Evolutionary conservation across 2,113 vertebrate genomes (phyloP).

Genomic region (Drymodes brunneopygia): DNA sequence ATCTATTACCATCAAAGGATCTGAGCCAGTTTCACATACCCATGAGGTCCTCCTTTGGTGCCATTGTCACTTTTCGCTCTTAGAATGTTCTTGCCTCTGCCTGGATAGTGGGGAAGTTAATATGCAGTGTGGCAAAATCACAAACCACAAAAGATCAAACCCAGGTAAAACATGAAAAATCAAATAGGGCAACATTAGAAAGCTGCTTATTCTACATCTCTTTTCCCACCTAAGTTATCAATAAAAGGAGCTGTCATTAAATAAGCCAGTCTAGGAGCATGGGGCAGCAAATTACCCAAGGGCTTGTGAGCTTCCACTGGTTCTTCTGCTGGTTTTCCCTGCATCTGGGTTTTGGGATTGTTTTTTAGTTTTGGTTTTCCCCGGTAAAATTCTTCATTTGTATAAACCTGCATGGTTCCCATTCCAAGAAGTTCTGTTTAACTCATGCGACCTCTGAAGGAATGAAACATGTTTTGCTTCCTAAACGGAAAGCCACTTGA

Average conservation of each 20-base stretch:
- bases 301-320: background rate
- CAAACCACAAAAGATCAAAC: background rate
- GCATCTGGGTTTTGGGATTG: background rate
- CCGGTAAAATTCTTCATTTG: background rate
- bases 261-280: background rate
- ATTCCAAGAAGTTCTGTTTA: conserved; percentile 21
- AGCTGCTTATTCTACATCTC: background rate
- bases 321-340: background rate
- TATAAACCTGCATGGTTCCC: background rate
- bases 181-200: background rate
- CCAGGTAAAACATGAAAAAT: background rate
- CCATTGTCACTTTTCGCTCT: background rate
- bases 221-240: background rate
- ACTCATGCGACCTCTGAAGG: background rate
- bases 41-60: background rate
- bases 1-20: background rate
- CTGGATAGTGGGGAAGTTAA: background rate
- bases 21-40: background rate
- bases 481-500: background rate
- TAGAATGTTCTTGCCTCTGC: background rate
- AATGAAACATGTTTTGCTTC: conserved; percentile 15
- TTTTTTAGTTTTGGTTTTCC: background rate
- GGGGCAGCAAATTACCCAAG: background rate
- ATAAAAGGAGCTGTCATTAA: background rate
- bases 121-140: background rate